These are phyloP conservation scores for Rhorus exstirpatorius DNA, from an alignment of 2,888 invertebrate species.

Conservation along the genomic window DNA sequence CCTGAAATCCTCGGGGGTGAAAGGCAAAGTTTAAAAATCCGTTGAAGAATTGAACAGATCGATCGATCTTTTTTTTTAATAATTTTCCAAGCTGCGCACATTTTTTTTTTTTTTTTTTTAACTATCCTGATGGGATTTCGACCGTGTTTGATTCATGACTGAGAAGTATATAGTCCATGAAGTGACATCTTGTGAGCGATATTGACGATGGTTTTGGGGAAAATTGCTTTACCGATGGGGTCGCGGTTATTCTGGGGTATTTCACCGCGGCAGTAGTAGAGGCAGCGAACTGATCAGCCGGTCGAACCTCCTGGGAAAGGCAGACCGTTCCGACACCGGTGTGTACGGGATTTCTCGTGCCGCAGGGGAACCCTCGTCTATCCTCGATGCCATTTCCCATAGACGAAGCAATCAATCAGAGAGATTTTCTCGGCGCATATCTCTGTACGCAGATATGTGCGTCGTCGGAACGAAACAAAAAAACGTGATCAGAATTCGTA, in stretches of 20 bases:
- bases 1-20: no score
- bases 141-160: constrained; percentile 15
- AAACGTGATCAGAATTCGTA: constrained; percentile 48
- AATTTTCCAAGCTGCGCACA: neutral
- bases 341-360: constrained; percentile 64
- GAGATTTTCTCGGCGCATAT: constrained; percentile 41
- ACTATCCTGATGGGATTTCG: constrained; percentile 17
- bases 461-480: no score
- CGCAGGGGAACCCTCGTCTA: constrained; percentile 65
- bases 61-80: neutral
- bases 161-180: constrained; percentile 14
- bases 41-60: neutral
- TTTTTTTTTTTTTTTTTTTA: neutral
- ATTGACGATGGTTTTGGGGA: neutral
- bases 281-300: constrained; percentile 68
- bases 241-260: constrained; percentile 22
- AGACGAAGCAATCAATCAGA: constrained; percentile 62
- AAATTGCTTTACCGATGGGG: constrained; percentile 40
- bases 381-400: constrained; percentile 54
- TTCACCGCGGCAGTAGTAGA: constrained; percentile 57
- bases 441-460: neutral
- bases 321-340: constrained; percentile 62
- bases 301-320: constrained; percentile 64
- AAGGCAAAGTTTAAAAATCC: neutral
- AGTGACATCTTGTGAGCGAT: constrained; percentile 57